Conservation (phyloP, 64 coral and sea anemone genomes). For the Montipora foliosa region DNA sequence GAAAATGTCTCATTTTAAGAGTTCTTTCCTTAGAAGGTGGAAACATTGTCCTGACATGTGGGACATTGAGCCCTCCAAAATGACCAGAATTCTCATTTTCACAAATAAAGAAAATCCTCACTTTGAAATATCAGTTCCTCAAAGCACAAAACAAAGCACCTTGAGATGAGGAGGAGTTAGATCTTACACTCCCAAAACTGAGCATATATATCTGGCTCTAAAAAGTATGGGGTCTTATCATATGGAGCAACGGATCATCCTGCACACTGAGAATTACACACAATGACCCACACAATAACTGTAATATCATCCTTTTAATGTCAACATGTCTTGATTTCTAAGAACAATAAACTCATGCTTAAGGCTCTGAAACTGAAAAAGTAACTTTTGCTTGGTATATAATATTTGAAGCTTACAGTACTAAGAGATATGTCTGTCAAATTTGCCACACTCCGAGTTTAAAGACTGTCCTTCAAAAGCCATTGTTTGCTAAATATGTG, state of each 20-base stretch:
- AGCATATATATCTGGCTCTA: background rate
- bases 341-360: too few relatives aligned
- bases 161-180: conserved; percentile 9
- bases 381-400: too few relatives aligned
- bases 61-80: background rate
- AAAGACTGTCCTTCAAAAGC: background rate
- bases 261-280: background rate
- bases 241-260: background rate
- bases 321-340: too few relatives aligned
- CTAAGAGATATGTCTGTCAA: background rate
- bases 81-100: background rate
- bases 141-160: conserved; percentile 5
- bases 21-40: background rate
- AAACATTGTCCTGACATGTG: background rate
- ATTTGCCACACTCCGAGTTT: background rate
- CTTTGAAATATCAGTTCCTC: conserved; percentile 11
- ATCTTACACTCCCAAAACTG: background rate
- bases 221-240: background rate
- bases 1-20: conserved; percentile 15
- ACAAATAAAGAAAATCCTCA: background rate
- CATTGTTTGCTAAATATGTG: background rate
- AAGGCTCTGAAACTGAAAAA: too few relatives aligned
- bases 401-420: background rate
- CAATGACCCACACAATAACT: too few relatives aligned
- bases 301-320: too few relatives aligned